These are phyloP conservation scores for Chymomyza procnemis DNA, from an alignment of 2,888 invertebrate species.

Conservation along the genomic window DNA sequence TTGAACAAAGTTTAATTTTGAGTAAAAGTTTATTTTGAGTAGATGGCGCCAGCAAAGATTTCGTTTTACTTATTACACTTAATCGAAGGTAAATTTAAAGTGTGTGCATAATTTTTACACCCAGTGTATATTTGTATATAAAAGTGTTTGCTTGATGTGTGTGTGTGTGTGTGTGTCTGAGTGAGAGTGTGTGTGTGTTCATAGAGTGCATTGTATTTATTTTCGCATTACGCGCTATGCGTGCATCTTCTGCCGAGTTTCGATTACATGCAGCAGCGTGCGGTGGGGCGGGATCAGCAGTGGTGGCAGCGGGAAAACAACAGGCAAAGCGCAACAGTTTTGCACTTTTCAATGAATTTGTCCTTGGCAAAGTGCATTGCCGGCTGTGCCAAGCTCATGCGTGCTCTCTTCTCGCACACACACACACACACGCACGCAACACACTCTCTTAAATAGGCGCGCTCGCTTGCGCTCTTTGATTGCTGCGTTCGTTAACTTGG, in stretches of 20 bases:
- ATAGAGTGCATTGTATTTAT: background rate
- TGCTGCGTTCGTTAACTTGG: conserved; percentile 59
- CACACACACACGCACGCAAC: too few relatives aligned
- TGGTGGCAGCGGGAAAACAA: conserved; percentile 7
- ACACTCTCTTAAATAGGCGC: too few relatives aligned
- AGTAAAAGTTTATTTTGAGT: too few relatives aligned
- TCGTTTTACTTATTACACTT: too few relatives aligned
- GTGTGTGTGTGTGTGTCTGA: background rate
- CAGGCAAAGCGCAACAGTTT: conserved; percentile 23
- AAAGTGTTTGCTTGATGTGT: background rate
- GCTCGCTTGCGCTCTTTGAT: background rate
- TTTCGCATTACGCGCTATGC: background rate
- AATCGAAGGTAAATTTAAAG: too few relatives aligned
- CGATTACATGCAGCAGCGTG: background rate
- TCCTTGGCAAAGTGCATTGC: conserved; percentile 78
- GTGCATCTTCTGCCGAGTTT: background rate
- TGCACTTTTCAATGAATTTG: conserved; percentile 76
- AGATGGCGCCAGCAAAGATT: too few relatives aligned
- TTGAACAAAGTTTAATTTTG: too few relatives aligned
- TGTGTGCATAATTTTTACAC: too few relatives aligned
- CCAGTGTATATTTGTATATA: too few relatives aligned
- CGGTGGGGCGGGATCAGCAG: too few relatives aligned
- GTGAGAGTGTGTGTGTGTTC: background rate
- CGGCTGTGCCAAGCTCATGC: too few relatives aligned
- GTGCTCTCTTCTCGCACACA: too few relatives aligned